These are phyloP conservation scores for Leucopternis melanops DNA, from an alignment of 2,113 vertebrate genomes.

Conservation along the genomic window DNA sequence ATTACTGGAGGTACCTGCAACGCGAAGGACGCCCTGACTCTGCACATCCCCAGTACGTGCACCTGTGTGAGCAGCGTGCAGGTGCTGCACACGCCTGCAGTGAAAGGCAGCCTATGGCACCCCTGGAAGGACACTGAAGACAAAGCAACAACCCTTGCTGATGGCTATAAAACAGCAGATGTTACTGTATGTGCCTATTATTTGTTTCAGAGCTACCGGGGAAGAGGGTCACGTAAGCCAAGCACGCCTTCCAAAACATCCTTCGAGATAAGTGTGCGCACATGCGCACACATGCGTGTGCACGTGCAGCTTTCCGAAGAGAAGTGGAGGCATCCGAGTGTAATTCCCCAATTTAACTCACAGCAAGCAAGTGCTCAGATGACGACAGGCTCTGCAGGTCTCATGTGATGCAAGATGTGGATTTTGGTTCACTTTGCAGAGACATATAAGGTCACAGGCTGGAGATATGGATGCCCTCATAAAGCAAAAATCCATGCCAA, in stretches of 20 bases:
- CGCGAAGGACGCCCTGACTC: fast-evolving
- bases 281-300: fast-evolving
- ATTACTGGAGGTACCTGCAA: neutral
- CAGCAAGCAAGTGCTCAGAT: neutral
- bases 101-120: neutral
- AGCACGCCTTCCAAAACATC: neutral
- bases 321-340: neutral
- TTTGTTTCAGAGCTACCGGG: neutral
- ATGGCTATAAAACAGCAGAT: neutral
- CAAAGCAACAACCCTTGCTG: neutral
- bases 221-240: neutral
- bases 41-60: too few relatives aligned
- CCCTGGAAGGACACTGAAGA: neutral
- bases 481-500: neutral
- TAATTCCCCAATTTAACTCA: neutral
- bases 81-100: neutral
- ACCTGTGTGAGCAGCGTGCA: neutral
- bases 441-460: neutral
- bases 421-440: neutral
- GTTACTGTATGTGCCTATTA: neutral
- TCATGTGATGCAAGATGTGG: neutral
- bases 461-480: neutral
- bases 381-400: neutral
- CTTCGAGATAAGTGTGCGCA: neutral
- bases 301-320: neutral